These are phyloP conservation scores for Plusia festucae DNA, from an alignment of 2,888 invertebrate species.

Conservation along the genomic window DNA sequence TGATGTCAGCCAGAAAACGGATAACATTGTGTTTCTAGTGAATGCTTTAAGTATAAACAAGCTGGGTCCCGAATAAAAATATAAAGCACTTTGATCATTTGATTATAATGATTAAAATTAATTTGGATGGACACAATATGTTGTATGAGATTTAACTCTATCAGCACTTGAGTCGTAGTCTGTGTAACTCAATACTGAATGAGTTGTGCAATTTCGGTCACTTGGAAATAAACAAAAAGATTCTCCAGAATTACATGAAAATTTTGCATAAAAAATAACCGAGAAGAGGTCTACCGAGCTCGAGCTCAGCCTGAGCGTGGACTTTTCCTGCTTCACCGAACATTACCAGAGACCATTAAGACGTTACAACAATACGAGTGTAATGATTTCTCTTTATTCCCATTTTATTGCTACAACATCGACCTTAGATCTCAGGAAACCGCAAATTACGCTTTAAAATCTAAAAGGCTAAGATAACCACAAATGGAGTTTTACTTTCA, in stretches of 20 bases:
- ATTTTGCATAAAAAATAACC: too few relatives aligned
- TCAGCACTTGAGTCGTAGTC: too few relatives aligned
- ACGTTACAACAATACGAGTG: background rate
- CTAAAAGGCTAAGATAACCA: background rate
- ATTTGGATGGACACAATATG: background rate
- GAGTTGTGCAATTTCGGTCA: too few relatives aligned
- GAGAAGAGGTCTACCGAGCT: too few relatives aligned
- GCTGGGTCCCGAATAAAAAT: background rate
- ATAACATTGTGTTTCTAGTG: constrained; percentile 14
- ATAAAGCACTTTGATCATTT: background rate
- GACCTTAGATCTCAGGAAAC: background rate
- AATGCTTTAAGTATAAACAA: constrained; percentile 14
- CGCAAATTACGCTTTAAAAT: background rate
- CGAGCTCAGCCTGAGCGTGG: too few relatives aligned
- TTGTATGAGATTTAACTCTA: background rate
- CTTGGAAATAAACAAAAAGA: too few relatives aligned
- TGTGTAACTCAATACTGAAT: too few relatives aligned
- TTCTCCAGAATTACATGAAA: background rate
- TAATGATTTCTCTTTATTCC: background rate
- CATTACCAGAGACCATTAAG: background rate
- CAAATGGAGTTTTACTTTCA: background rate
- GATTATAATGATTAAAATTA: background rate
- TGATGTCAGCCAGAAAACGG: constrained; percentile 32
- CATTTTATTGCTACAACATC: background rate
- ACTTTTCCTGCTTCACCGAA: too few relatives aligned